Conservation (phyloP, 2,888 invertebrate genomes). For the Eupithecia exiguata region DNA sequence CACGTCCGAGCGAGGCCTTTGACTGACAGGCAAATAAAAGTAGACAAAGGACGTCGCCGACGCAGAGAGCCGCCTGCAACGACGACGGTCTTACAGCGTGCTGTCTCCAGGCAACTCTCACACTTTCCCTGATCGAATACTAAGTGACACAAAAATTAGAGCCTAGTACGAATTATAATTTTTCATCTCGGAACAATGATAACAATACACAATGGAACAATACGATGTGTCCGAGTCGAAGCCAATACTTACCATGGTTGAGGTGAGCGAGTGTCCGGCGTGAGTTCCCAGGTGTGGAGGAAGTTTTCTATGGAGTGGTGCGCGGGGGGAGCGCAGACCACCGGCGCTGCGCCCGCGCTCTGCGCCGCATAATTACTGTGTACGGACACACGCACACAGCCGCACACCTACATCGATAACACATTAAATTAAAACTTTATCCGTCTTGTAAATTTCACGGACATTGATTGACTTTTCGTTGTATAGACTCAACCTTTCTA, state of each 20-base stretch:
- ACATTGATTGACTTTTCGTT: constrained; percentile 74
- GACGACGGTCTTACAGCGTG: constrained; percentile 21
- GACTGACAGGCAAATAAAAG: constrained; percentile 81
- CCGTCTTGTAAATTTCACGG: constrained; percentile 80
- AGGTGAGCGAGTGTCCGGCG: constrained; percentile 67
- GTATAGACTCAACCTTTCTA: constrained; percentile 52
- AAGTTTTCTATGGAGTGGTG: constrained; percentile 59
- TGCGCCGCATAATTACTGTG: constrained; percentile 81
- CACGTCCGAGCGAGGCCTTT: constrained; percentile 66
- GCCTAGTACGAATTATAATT: constrained; percentile 49
- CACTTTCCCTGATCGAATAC: constrained; percentile 60
- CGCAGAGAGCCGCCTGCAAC: constrained; percentile 17
- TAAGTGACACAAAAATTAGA: constrained; percentile 46
- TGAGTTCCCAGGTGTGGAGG: constrained; percentile 74
- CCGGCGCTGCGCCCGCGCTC: constrained; percentile 79
- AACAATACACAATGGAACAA: constrained; percentile 56
- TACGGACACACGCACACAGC: constrained; percentile 70
- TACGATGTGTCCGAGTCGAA: constrained; percentile 58
- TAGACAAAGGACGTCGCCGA: constrained; percentile 62
- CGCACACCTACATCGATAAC: constrained; percentile 68
- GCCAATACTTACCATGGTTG: constrained; percentile 42
- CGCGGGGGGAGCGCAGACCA: constrained; percentile 68
- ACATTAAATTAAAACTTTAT: constrained; percentile 79
- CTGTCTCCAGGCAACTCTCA: constrained; percentile 57
- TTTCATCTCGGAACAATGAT: constrained; percentile 48